Percentiles rank a stretch among this genome's conserved stretches.
These are phyloP conservation scores for Arremon aurantiirostris DNA, from an alignment of 2,797 vertebrate species.

Conservation along the genomic window DNA sequence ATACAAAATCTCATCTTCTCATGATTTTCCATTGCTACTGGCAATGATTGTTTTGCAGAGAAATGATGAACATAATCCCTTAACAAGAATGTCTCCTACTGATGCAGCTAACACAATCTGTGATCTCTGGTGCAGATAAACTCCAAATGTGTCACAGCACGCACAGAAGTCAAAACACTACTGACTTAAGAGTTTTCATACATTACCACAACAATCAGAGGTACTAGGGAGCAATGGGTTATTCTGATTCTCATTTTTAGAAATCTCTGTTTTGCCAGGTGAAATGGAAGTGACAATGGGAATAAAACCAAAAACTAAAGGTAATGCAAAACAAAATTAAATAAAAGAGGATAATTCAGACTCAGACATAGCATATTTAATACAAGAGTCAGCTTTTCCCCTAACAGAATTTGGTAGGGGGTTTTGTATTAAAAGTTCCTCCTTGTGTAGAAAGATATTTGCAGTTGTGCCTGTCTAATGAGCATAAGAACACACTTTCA, in stretches of 20 bases:
- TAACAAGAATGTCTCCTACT: background rate
- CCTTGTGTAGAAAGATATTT: background rate
- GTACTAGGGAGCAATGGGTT: accelerated
- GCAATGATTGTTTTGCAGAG: background rate
- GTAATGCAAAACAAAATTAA: background rate
- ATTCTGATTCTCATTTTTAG: background rate
- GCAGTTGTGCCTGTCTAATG: background rate
- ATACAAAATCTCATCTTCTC: background rate
- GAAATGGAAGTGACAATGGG: background rate
- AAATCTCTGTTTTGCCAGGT: background rate
- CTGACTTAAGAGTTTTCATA: background rate
- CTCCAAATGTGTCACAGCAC: background rate
- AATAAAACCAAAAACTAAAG: background rate
- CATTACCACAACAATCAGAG: background rate
- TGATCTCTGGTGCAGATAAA: background rate
- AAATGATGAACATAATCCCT: background rate
- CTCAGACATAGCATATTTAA: background rate
- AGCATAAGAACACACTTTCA: background rate
- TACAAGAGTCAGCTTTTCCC: background rate
- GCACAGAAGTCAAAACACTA: background rate
- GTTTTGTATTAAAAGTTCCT: background rate
- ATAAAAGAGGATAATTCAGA: background rate
- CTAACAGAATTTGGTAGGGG: accelerated
- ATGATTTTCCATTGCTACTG: background rate
- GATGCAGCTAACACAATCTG: background rate